A percentile compares a stretch with the other conserved stretches of the same genome.
Conservation (phyloP, 1,140 invertebrate species). For the Caenorhabditis brenneri region DNA sequence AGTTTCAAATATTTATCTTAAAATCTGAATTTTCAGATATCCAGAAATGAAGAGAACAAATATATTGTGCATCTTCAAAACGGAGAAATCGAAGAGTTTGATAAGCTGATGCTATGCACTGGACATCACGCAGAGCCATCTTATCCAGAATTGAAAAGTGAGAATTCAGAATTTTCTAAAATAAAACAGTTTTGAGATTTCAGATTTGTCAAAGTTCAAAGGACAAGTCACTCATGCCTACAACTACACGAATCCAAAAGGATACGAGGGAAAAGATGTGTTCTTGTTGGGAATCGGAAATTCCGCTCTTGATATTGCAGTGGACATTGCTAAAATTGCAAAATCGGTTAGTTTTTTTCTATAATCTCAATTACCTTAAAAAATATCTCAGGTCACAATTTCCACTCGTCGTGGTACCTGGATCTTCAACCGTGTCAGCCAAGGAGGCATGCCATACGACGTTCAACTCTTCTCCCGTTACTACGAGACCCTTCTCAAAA, state of each 20-base stretch:
- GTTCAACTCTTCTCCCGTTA: conserved; percentile 56
- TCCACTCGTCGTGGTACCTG: conserved; percentile 74
- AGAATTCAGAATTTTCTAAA: not conserved
- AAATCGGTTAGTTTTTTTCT: conserved; percentile 69
- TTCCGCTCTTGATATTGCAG: conserved; percentile 75
- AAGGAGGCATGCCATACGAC: conserved; percentile 70
- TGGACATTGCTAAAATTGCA: conserved; percentile 73
- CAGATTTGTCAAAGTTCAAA: conserved; percentile 71
- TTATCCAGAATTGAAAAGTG: conserved; percentile 69
- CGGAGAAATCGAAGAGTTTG: conserved; percentile 58
- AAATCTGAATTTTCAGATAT: not conserved
- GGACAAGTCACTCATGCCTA: conserved; percentile 73
- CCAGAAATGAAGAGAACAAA: conserved; percentile 32
- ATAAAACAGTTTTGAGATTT: conserved; percentile 46
- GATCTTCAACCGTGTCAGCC: conserved; percentile 72
- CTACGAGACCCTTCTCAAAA: conserved; percentile 60
- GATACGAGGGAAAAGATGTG: conserved; percentile 72
- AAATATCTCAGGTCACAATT: conserved; percentile 71
- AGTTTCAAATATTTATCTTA: not conserved
- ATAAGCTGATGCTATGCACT: conserved; percentile 72
- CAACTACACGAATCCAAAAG: conserved; percentile 70
- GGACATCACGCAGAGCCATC: conserved; percentile 72
- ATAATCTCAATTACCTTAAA: not conserved
- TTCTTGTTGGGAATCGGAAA: conserved; percentile 75
- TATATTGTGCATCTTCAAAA: conserved; percentile 49